Evolutionary conservation across 2,888 invertebrate genomes (phyloP), one percentile per base, ranked within the genome.

Genomic region (Dasysyrphus albostriatus): DNA sequence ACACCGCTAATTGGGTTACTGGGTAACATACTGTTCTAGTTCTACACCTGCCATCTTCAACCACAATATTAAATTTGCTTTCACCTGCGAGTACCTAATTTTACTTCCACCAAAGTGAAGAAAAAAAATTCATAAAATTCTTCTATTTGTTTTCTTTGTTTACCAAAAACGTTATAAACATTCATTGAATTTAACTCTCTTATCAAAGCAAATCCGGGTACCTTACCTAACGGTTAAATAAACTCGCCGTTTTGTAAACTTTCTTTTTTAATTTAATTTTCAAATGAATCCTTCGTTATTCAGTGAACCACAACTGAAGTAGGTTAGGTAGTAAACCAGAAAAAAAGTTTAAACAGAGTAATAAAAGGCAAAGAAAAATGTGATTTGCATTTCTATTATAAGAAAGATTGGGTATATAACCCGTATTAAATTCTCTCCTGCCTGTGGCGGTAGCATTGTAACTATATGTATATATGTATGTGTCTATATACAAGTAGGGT

Each of bases 331-430:
- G 24, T 24, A 2, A 24, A 1, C 42, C 14, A 19, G 5, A 8
- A n/a, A 24, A 32, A n/a, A 63, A 44, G 44, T 47, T 47, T 8
- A 29, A 42, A 14, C 8, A 0, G 61, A 14, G 1, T 24, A 61
- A 24, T 29, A 14, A 63, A n/a, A 29, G 42, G 39, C 9, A 42
- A 63, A 42, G 42, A 65, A 32, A 63, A 65, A 47, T 65, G 44
- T 47, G 47, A 65, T 65, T 65, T 65, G 44, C 65, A 47, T 65
- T 34, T 47, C 47, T 16, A 34, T 32, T 47, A 24, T 19, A 59
- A 59, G 19, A 58, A 16, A 16, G 16, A 10, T 39, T 59, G 19
- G 37, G 19, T 16, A 16, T 16, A 16, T 24, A 39, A 54, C 39
- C 39, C 19, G 14, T 61, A 61, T 61, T 24, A 39, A 24, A 19